Conservation (phyloP, 2,797 vertebrate species). For the Rhinophrynus dorsalis region DNA sequence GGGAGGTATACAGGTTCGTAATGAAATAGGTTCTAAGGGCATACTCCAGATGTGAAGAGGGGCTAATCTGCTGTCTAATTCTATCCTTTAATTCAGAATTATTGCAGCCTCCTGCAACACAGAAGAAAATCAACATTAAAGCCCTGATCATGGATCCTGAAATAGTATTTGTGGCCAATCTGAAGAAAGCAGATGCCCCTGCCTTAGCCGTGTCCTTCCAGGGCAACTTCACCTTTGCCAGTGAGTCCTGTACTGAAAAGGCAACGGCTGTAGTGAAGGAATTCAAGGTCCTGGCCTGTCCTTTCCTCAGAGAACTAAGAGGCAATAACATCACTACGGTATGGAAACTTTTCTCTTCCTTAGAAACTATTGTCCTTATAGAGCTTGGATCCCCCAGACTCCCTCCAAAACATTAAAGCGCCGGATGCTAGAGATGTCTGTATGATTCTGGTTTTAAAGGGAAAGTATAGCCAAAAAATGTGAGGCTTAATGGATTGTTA, state of each 20-base stretch:
- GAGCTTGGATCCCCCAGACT: too few species aligned
- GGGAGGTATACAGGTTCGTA: too few species aligned
- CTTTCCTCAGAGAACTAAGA: slow-evolving; percentile 78
- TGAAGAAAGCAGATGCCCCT: slow-evolving; percentile 84
- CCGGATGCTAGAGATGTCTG: too few species aligned
- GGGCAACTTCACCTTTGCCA: slow-evolving; percentile 75
- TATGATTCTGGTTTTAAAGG: too few species aligned
- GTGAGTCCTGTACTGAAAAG: slow-evolving; percentile 65
- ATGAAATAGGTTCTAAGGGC: too few species aligned
- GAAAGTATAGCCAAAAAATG: too few species aligned
- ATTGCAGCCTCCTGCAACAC: slow-evolving; percentile 2
- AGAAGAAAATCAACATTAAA: slow-evolving; percentile 68
- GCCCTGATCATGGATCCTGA: slow-evolving; percentile 88
- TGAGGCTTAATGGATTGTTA: too few species aligned
- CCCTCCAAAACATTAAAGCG: too few species aligned
- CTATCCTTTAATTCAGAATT: background rate
- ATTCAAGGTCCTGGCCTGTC: slow-evolving; percentile 86
- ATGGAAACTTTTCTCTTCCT: too few species aligned
- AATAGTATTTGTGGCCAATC: slow-evolving; percentile 90
- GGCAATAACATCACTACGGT: slow-evolving; percentile 82
- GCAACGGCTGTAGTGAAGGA: slow-evolving; percentile 79
- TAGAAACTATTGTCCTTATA: too few species aligned
- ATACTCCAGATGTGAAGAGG: too few species aligned
- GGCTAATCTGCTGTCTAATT: too few species aligned
- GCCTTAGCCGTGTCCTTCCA: slow-evolving; percentile 86